phyloP scores from a whole-genome alignment of 2,888 invertebrate species.

The Cyrtodaria siliqua region DNA sequence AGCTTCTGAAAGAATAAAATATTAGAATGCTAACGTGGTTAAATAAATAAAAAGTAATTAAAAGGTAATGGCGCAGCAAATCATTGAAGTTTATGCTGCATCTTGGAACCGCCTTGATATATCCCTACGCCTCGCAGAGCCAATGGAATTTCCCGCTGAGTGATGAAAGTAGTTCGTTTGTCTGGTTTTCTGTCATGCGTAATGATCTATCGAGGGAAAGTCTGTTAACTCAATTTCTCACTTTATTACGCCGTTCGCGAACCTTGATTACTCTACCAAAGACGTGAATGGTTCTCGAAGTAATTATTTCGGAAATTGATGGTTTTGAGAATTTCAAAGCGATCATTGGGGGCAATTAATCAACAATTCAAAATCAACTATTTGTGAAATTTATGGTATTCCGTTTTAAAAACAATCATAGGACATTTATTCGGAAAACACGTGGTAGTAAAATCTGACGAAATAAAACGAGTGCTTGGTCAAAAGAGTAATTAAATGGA shows the following conservation, averaged over 20 bases:
- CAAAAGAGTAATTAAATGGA: conserved; percentile 58
- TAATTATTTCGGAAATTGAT: conserved; percentile 64
- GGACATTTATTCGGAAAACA: neutral
- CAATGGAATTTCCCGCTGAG: conserved; percentile 15
- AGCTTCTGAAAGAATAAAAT: too few relatives aligned
- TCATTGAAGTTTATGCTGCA: neutral
- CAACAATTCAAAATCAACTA: conserved; percentile 50
- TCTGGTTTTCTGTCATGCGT: conserved; percentile 48
- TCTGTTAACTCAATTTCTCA: conserved; percentile 65
- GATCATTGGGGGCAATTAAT: conserved; percentile 55
- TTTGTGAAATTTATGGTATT: conserved; percentile 60
- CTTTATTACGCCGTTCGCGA: conserved; percentile 59
- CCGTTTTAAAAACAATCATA: conserved; percentile 47
- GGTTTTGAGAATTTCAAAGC: conserved; percentile 56
- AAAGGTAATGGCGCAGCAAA: conserved; percentile 7
- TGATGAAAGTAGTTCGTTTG: conserved; percentile 43
- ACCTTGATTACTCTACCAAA: conserved; percentile 57
- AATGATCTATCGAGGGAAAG: conserved; percentile 44
- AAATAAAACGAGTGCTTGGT: conserved; percentile 37
- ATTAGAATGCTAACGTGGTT: too few relatives aligned
- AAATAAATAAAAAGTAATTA: neutral
- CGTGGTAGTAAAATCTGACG: neutral
- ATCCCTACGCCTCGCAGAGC: conserved; percentile 16
- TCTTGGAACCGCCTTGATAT: conserved; percentile 15
- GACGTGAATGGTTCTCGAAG: conserved; percentile 54